Percentiles rank a stretch among this genome's conserved stretches.
These are phyloP conservation scores for Naja naja DNA, from an alignment of 2,113 vertebrate species.

Conservation along the genomic window DNA sequence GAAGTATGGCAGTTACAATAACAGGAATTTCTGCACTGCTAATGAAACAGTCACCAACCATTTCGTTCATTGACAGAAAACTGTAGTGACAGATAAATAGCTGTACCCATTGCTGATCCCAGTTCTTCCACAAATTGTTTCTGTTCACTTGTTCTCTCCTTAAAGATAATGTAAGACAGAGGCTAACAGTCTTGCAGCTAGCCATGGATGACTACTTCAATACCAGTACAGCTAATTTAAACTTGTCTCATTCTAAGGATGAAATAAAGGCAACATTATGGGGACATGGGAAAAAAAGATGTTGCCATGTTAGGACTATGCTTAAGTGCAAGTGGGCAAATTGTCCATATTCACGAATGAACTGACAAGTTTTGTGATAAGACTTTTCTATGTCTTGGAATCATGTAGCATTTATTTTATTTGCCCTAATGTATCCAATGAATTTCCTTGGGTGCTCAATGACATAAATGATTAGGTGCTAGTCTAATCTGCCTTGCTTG, in stretches of 20 bases:
- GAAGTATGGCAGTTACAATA: neutral
- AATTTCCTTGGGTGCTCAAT: neutral
- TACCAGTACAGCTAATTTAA: neutral
- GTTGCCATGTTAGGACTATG: neutral
- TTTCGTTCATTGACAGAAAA: neutral
- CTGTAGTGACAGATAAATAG: neutral
- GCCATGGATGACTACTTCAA: neutral
- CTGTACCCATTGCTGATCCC: neutral
- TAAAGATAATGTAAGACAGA: neutral
- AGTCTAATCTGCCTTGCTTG: neutral
- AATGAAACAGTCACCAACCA: neutral
- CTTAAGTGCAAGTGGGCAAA: neutral
- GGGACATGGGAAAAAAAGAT: neutral
- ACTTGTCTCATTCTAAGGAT: neutral
- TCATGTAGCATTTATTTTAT: too few relatives aligned
- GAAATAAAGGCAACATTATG: neutral
- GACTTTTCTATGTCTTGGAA: neutral
- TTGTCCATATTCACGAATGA: neutral
- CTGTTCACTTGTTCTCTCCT: neutral
- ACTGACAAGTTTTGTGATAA: neutral
- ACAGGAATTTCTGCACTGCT: neutral
- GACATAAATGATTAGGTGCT: neutral
- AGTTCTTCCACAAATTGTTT: neutral
- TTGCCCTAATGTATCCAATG: neutral
- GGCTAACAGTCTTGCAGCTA: neutral